Evolutionary conservation across 2,888 invertebrate species (phyloP).

Genomic region (Gastracanthus pulcherrimus): DNA sequence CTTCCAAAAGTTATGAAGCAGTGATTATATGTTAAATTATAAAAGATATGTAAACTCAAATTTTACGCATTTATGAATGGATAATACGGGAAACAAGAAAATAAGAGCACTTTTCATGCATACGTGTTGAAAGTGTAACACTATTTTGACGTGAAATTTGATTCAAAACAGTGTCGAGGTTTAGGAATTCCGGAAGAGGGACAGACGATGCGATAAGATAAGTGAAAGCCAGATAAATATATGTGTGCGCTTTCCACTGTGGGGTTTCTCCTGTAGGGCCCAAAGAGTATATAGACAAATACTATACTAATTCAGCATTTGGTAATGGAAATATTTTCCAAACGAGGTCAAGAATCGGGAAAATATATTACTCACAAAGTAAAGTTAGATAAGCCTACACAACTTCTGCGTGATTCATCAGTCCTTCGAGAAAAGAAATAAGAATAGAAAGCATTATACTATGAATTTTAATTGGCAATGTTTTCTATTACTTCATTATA

Average conservation of each 20-base stretch:
- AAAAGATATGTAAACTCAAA: too few species aligned
- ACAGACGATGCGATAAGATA: constrained; percentile 39
- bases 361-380: too few species aligned
- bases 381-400: too few species aligned
- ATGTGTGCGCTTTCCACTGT: not conserved
- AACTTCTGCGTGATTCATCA: too few species aligned
- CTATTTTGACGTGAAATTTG: not conserved
- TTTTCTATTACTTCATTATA: too few species aligned
- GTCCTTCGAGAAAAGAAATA: too few species aligned
- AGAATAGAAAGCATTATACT: too few species aligned
- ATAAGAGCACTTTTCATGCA: not conserved
- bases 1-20: not conserved
- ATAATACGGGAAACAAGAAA: too few species aligned
- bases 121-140: not conserved
- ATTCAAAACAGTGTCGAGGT: not conserved
- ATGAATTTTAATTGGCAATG: too few species aligned
- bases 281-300: too few species aligned
- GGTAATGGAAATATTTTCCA: not conserved
- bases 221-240: not conserved
- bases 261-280: not conserved
- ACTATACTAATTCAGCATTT: too few species aligned
- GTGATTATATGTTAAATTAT: too few species aligned
- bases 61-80: not conserved
- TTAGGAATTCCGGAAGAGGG: constrained; percentile 24
- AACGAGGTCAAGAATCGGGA: not conserved